Evolutionary conservation across 2,797 vertebrate species (phyloP), one percentile per base, ranked within the genome.

Genomic region (Sebastes vulpes): DNA sequence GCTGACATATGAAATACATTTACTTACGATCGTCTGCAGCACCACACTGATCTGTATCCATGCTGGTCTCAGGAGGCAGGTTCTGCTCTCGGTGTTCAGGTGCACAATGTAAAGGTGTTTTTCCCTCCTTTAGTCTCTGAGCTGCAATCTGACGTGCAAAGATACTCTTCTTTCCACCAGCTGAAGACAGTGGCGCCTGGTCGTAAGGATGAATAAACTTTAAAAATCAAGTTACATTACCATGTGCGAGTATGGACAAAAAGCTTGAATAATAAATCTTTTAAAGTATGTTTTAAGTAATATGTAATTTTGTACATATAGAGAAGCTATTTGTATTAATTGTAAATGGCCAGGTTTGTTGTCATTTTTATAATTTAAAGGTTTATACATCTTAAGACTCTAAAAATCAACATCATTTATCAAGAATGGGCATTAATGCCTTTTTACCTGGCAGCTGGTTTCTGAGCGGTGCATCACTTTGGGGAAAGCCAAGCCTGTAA

Each of bases 61-160:
- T 89, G 0, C 1, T 79, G 18, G 50, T 82, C 8, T 79, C 90
- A 50, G 67, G n/a, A 74, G 65, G 65, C 26, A 57, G 77, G 21
- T 65, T 89, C 87, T 83, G 89, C 81, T 83, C 35, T 11, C 46
- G 75, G 28, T 23, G 50, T 48, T 64, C 58, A 70, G 89, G 38
- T 53, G 75, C 20, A 31, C 63, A 67, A 26, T 66, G 38, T 58
- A 78, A 67, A 1, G 66, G 58, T 4, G 54, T 21, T 23, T 77
- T 85, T 60, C 75, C 89, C 67, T 96, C 96, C 74, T 94, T 92
- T 2, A 92, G 81, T 77, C 93, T 97, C 89, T 96, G 97, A 18
- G 96, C 96, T 87, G 97, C 97, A 89, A 99, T 97, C 88, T 99
- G 98, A 72, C 96, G 96, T 16, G 98, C 98, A 95, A 99, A 99